Conservation (phyloP, 2,113 vertebrate species). For the Vicugna pacos region DNA sequence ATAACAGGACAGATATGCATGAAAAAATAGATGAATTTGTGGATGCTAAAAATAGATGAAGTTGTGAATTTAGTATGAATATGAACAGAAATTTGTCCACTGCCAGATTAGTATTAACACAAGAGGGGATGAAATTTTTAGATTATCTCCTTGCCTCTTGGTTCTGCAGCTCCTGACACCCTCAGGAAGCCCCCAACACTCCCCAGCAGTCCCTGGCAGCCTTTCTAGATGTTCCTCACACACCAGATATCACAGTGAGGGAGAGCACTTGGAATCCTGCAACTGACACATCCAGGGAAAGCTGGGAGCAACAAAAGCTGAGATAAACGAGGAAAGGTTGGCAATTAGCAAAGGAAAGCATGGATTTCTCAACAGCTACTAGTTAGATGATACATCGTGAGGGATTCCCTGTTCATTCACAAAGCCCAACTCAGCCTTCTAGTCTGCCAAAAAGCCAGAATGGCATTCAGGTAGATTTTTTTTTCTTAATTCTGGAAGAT, state of each 20-base stretch:
- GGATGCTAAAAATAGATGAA: not conserved
- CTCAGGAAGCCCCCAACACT: fast-evolving
- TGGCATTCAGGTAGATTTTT: not conserved
- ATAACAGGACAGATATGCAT: not conserved
- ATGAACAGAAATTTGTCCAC: not conserved
- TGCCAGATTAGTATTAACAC: not conserved
- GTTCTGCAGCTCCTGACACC: not conserved
- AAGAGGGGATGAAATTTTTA: not conserved
- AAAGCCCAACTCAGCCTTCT: not conserved
- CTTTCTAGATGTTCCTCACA: not conserved
- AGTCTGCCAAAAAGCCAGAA: not conserved
- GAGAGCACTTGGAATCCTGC: not conserved
- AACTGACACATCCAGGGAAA: constrained; percentile 17
- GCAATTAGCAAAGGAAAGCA: not conserved
- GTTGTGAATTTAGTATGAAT: not conserved
- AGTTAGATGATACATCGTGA: not conserved
- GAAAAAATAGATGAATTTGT: not conserved
- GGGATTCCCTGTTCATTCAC: not conserved
- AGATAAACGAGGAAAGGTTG: not conserved
- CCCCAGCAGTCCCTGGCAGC: not conserved
- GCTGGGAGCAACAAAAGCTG: not conserved
- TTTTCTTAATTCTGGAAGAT: not conserved
- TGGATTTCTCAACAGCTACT: not conserved
- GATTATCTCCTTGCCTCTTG: not conserved
- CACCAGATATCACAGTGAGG: not conserved